These are phyloP conservation scores for Paralinhomoeus sp. DNA, from an alignment of 2,888 invertebrate genomes.

Conservation along the genomic window DNA sequence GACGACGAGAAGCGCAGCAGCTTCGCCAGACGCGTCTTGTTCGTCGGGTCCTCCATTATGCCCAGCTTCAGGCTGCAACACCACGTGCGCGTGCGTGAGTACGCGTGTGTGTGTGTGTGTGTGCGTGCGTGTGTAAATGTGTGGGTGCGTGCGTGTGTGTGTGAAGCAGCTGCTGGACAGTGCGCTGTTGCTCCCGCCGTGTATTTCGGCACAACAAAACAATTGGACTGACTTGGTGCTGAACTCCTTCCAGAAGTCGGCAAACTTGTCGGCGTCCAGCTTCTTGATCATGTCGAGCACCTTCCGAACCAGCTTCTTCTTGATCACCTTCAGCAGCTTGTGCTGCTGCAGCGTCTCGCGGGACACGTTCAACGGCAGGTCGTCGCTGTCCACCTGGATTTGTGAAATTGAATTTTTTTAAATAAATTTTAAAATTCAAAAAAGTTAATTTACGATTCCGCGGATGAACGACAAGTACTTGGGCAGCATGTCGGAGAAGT, in stretches of 20 bases:
- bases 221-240: constrained; percentile 54
- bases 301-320: constrained; percentile 92
- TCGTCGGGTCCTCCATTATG: constrained; percentile 87
- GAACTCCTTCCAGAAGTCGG: constrained; percentile 94
- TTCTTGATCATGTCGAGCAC: constrained; percentile 85
- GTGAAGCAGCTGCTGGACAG: no score
- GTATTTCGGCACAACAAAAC: no score
- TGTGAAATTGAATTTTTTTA: neutral
- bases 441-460: constrained; percentile 44
- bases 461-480: constrained; percentile 81
- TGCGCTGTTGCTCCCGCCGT: no score
- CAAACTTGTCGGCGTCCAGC: constrained; percentile 62
- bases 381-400: constrained; percentile 62
- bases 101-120: no score
- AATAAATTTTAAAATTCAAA: neutral
- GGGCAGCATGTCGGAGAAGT: constrained; percentile 98
- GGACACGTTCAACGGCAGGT: constrained; percentile 87
- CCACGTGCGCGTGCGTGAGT: neutral
- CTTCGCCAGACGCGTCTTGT: constrained; percentile 81
- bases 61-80: constrained; percentile 58
- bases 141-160: no score
- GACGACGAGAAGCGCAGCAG: constrained; percentile 53
- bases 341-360: constrained; percentile 95
- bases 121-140: no score
- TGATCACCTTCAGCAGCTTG: constrained; percentile 91